phyloP scores from a whole-genome alignment of 2,888 invertebrate genomes.

The Chloroclysta siterata region DNA sequence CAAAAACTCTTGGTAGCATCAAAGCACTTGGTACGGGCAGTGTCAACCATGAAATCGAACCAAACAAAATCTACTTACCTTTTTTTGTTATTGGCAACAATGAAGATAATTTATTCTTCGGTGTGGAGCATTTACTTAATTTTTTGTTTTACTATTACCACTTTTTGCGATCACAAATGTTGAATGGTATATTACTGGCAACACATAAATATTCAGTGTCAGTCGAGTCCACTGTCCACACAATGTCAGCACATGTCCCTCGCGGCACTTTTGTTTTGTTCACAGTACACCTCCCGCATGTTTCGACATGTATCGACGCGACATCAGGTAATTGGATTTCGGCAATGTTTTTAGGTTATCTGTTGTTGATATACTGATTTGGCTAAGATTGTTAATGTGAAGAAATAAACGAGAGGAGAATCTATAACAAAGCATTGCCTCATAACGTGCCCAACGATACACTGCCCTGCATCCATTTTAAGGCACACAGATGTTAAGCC shows the following conservation, averaged over 20 bases:
- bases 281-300: conserved; percentile 33
- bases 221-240: conserved; percentile 7
- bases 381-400: neutral
- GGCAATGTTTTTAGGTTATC: conserved; percentile 23
- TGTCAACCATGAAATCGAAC: too few species aligned
- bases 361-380: conserved; percentile 1
- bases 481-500: too few species aligned
- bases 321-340: conserved; percentile 42
- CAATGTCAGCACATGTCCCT: conserved; percentile 14
- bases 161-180: neutral
- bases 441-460: too few species aligned
- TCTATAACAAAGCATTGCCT: too few species aligned
- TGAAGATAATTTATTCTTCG: too few species aligned
- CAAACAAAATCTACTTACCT: too few species aligned
- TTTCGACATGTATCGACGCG: conserved; percentile 32
- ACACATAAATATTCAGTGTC: conserved; percentile 20
- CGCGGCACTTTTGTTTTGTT: conserved; percentile 30
- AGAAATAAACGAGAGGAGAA: neutral
- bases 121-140: neutral
- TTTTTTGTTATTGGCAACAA: too few species aligned
- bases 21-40: too few species aligned
- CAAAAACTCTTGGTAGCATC: too few species aligned
- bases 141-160: neutral
- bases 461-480: too few species aligned
- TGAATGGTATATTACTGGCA: conserved; percentile 11